Evolutionary conservation across 2,797 vertebrate species (phyloP), one percentile per base, ranked within the genome.

Genomic region (Falco berigora): DNA sequence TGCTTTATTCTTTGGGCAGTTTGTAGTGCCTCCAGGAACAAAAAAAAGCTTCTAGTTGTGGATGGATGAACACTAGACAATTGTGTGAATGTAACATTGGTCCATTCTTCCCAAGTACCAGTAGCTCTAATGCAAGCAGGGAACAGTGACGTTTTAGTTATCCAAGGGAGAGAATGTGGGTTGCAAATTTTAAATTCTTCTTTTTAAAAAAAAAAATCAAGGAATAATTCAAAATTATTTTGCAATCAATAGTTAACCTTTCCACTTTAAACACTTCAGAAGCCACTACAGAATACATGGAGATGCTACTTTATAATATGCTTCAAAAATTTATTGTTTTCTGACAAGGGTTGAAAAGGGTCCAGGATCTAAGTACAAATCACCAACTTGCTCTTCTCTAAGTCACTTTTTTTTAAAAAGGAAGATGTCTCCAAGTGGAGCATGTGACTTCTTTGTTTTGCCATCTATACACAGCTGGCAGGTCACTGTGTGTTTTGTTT

Each of bases 251-350:
- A 94, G 86, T 94, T 94, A 92, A 94, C 58, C 64, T 92, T 95
- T 88, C 80, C 63, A 82, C 73, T 61, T 88, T 67, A 92, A 96
- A 68, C 56, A 80, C 87, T 96, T 92, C 82, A 86, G 34, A 92
- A 86, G 69, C 62, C 78, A 88, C 64, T 79, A 61, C 59, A 68
- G 42, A 94, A 87, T 55, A 89, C 68, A 87, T 88, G 96, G 34
- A 95, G 88, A 89, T 84, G 81, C 59, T 53, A 86, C 88, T 92
- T 82, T 71, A 92, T 67, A 83, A 77, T 90, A 23, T 46, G 44
- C 90, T 93, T 97, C 95, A 92, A 52, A 96, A 95, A 94, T 94
- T 89, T 58, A 96, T 96, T 84, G 89, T 89, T 95, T 97, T 88
- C 81, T 96, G 96, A 94, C 96, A 93, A 87, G 91, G 71, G 75